Base-by-base conservation (phyloP, 1,140 invertebrate genomes). In the Homalodisca vitripennis region DNA sequence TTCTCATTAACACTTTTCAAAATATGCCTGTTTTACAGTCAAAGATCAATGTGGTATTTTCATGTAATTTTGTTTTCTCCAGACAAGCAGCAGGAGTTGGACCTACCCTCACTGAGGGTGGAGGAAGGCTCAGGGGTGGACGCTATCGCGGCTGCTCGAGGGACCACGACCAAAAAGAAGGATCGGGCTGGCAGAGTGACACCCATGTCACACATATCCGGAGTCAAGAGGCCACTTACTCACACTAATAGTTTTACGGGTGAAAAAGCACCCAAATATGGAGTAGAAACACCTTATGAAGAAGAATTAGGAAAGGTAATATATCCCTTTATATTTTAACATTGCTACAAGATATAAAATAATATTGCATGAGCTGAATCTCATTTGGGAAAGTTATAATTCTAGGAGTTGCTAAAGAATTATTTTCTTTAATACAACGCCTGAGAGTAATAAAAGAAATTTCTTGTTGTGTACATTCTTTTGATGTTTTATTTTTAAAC, bases 51-150 rank as follows among this genome's bases (percentile, higher is more conserved):
- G n/a, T n/a, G n/a, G n/a, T n/a, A n/a, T n/a, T n/a, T n/a, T n/a
- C n/a, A n/a, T n/a, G n/a, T 41, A 41, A 73, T n/a, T 71, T 71
- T 60, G 72, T 76, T 65, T 72, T 68, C 83, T 83, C 2, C 84
- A 97, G 95, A 98, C 82, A 97, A 98, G 82, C 94, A 97, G 81
- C 95, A 98, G 82, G 95, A 98, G 78, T 83, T 98, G 75, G 96
- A 98, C 80, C 80, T 98, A 72, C 94, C 95, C 31, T 91, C 91
- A 24, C 80, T 96, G 72, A 87, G 90, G 74, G 87, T 89, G 69
- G 92, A 93, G 75, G 93, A 92, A 83, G 80, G 79, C 32, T 83
- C 79, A 14, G 85, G 71, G 77, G 79, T 66, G 1, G 22, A 78
- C 78, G 78, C 80, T 62, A 27, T 60, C 48, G 27, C 27, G 66